Percentiles rank a stretch among this genome's conserved stretches.
These are phyloP conservation scores for Diabrotica undecimpunctata DNA, from an alignment of 1,140 invertebrate species.

Conservation along the genomic window DNA sequence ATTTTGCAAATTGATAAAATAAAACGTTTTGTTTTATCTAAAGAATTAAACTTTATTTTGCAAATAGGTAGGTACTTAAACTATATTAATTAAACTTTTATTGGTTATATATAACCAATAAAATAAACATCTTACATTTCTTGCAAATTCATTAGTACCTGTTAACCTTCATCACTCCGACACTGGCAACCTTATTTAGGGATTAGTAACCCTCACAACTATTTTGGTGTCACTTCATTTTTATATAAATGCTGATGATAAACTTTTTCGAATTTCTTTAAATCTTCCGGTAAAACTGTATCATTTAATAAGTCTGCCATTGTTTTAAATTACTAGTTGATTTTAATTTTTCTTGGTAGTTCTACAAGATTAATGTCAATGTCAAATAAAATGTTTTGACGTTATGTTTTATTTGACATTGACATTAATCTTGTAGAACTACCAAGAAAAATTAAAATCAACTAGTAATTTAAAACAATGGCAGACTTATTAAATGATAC, in stretches of 20 bases:
- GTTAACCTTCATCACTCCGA: no score
- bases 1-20: no score
- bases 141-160: no score
- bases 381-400: background rate
- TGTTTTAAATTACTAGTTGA: constrained; percentile 24
- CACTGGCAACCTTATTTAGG: no score
- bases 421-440: background rate
- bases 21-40: no score
- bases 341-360: constrained; percentile 5
- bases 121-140: no score
- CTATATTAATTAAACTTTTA: no score
- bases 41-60: no score
- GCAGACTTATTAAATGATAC: constrained; percentile 72
- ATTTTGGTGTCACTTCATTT: constrained; percentile 67
- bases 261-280: constrained; percentile 83
- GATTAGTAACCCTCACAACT: no score
- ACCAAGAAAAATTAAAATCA: constrained; percentile 10
- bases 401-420: constrained; percentile 1
- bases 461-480: constrained; percentile 50
- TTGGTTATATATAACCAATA: no score
- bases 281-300: constrained; percentile 70
- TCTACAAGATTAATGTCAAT: constrained; percentile 6
- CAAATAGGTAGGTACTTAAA: no score
- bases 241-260: constrained; percentile 76
- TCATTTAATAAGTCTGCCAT: constrained; percentile 77